Evolutionary conservation across 2,888 invertebrate species (phyloP).

Genomic region (Chrysomela aeneicollis): DNA sequence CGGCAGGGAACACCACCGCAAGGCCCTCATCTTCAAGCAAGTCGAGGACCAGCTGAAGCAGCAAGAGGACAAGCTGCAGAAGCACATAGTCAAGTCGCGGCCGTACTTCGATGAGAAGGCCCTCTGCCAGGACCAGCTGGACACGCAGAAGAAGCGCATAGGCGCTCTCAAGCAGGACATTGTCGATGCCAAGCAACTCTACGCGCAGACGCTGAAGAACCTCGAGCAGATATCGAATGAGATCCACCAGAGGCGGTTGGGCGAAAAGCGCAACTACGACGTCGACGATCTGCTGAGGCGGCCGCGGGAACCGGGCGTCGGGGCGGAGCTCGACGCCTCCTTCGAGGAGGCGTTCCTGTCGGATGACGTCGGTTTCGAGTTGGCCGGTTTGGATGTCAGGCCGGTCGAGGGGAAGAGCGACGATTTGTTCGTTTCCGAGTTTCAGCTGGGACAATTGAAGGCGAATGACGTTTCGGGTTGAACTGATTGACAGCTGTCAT

Average conservation of each 20-base stretch:
- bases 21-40: slow-evolving; percentile 80
- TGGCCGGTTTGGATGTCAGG: slow-evolving; percentile 22
- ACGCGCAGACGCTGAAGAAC: slow-evolving; percentile 82
- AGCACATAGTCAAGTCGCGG: slow-evolving; percentile 85
- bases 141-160: slow-evolving; percentile 85
- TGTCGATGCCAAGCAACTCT: slow-evolving; percentile 79
- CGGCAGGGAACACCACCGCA: slow-evolving; percentile 85
- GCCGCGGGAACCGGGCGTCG: slow-evolving; percentile 72
- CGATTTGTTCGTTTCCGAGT: slow-evolving; percentile 44
- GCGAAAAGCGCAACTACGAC: slow-evolving; percentile 44
- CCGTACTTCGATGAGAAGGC: slow-evolving; percentile 92
- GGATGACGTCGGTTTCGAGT: slow-evolving; percentile 64
- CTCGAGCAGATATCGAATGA: slow-evolving; percentile 93
- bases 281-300: slow-evolving; percentile 62
- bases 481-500: too few species aligned
- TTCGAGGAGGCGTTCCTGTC: slow-evolving; percentile 56
- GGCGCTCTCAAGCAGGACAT: slow-evolving; percentile 83
- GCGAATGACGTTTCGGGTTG: neutral
- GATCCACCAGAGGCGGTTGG: slow-evolving; percentile 76
- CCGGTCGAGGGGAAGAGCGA: slow-evolving; percentile 43
- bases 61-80: slow-evolving; percentile 82
- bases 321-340: slow-evolving; percentile 65
- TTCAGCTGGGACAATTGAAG: slow-evolving; percentile 39
- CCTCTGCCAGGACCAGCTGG: slow-evolving; percentile 84
- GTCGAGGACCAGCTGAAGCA: slow-evolving; percentile 83